Percentiles rank a stretch among this genome's conserved stretches.
Evolutionary conservation across 2,888 invertebrate genomes (phyloP).

Genomic region (Chalcis sispes): DNA sequence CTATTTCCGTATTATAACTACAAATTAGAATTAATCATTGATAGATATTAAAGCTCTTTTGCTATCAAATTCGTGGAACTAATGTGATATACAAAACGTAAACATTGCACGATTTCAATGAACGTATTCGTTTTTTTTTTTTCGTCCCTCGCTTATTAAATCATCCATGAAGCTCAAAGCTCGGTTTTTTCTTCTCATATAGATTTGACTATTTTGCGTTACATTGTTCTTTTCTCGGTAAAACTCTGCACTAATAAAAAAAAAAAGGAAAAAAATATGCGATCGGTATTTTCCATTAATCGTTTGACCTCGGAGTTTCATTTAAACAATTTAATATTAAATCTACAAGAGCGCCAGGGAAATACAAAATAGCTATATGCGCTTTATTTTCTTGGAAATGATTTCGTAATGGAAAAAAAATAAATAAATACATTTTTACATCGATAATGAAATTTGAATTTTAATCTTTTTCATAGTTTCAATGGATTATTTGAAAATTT

Average conservation of each 20-base stretch:
- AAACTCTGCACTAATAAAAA: background rate
- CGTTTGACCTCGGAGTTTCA: background rate
- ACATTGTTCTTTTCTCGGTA: background rate
- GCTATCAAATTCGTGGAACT: background rate
- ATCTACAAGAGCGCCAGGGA: too few species aligned
- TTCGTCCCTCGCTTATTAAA: too few species aligned
- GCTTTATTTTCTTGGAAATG: too few species aligned
- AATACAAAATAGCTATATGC: too few species aligned
- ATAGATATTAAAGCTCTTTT: background rate
- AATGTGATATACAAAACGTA: background rate
- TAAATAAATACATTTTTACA: too few species aligned
- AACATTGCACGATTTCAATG: background rate
- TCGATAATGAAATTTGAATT: too few species aligned
- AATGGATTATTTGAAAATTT: too few species aligned
- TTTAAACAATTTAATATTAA: too few species aligned
- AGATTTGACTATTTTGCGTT: background rate
- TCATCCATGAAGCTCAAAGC: background rate
- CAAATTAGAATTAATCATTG: background rate
- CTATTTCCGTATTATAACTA: too few species aligned
- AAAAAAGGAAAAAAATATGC: background rate
- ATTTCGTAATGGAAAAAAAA: too few species aligned
- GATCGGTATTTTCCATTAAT: slow-evolving; percentile 2
- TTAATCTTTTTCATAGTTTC: too few species aligned
- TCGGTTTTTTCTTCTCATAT: background rate
- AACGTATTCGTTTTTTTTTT: background rate